These are phyloP conservation scores for Coptodon bakossiorum DNA, from an alignment of 2,113 vertebrate genomes.

Conservation along the genomic window DNA sequence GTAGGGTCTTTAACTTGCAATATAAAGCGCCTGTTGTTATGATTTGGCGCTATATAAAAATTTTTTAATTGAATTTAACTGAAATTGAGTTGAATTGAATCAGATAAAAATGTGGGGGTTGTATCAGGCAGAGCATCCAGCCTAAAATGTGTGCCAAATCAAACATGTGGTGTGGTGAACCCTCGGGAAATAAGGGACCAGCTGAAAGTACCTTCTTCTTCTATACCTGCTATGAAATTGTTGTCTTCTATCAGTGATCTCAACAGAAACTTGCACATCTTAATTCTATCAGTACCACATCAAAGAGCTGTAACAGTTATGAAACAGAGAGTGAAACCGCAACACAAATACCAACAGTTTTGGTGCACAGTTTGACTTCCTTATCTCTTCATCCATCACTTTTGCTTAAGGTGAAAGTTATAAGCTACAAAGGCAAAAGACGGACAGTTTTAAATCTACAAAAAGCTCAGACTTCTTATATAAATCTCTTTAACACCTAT, in stretches of 20 bases:
- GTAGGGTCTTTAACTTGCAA: not conserved
- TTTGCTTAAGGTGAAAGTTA: not conserved
- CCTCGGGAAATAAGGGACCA: not conserved
- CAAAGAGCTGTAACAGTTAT: not conserved
- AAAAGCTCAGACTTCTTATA: not conserved
- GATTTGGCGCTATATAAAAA: not conserved
- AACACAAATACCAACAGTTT: not conserved
- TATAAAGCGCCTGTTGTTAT: not conserved
- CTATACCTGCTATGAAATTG: not conserved
- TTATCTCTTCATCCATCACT: not conserved
- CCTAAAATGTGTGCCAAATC: not conserved
- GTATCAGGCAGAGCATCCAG: not conserved
- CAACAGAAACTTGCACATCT: not conserved
- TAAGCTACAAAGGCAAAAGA: not conserved
- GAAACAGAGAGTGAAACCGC: not conserved
- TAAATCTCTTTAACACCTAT: not conserved
- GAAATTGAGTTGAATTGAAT: not conserved
- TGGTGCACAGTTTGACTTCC: not conserved
- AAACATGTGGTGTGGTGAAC: not conserved
- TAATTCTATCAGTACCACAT: not conserved
- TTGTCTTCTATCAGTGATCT: not conserved
- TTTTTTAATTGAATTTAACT: accelerated
- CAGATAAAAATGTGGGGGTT: not conserved
- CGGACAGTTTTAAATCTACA: not conserved
- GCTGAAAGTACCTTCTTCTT: not conserved